Base-by-base conservation (phyloP, 2,888 invertebrate genomes). In the Machimus rusticus region DNA sequence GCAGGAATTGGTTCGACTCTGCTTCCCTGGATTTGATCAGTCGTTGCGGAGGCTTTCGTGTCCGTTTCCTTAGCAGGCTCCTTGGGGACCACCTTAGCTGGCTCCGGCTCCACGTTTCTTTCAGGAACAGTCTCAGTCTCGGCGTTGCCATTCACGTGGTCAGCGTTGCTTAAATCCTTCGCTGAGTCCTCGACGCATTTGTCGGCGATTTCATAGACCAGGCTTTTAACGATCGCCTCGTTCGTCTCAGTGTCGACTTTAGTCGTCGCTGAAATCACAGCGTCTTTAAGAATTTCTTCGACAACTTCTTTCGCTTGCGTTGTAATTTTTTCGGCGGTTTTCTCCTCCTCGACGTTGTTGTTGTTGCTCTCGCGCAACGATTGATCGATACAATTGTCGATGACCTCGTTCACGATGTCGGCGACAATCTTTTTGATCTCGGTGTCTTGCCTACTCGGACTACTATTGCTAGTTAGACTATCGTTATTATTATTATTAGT, bases 271-370 rank as follows among this genome's bases (percentile, higher is more conserved):
- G 93, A 93, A 89, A 93, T 93, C 46, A 93, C 90, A 9, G 94
- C 94, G 88, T 93, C 92, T 57, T 93, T 93, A 31, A 94, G 89
- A 16, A 94, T 93, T 88, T 94, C 93, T 88, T 94, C 93, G 4
- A 94, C 93, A 51, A 94, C 93, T 89, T 93, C 93, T 57, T 93
- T 92, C 55, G 94, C 94, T 87, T 94, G 92, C 85, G 93, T 88
- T 89, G 88, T 89, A 1, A 34, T 82, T 8, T 87, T 77, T 77
- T 90, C 79, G 39, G 90, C 89, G 34, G 90, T 89, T 6, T 89
- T 88, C 39, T 88, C 82, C 87, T 89, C 90, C 46, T 78, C 19
- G 3, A 79, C 66, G 19, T 89, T 89, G 81, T 89, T 89, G 34
- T 88, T 89, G 57, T 88, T 89, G 57, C 89, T 89, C 77, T 89